Conservation (phyloP, 1,140 invertebrate species). For the Caenorhabditis brenneri region DNA sequence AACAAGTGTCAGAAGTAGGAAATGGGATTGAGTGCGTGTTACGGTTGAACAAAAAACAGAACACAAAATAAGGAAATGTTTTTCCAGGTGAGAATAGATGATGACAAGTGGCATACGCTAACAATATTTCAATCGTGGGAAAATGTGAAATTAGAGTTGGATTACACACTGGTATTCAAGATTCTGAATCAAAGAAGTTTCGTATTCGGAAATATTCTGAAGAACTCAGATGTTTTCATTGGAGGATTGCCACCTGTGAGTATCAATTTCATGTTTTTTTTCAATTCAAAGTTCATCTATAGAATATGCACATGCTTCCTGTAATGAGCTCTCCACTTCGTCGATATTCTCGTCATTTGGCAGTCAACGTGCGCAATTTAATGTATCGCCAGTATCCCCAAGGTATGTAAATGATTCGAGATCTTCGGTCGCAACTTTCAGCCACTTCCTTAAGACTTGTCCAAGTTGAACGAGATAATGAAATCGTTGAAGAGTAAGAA, state of each 20-base stretch:
- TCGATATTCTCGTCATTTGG: slow-evolving; percentile 64
- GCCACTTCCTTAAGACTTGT: slow-evolving; percentile 20
- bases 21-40: neutral
- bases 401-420: slow-evolving; percentile 39
- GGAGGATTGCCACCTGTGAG: slow-evolving; percentile 90
- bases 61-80: neutral
- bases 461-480: slow-evolving; percentile 40
- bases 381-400: slow-evolving; percentile 68
- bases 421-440: slow-evolving; percentile 5
- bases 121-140: slow-evolving; percentile 64
- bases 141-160: slow-evolving; percentile 67
- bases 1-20: slow-evolving; percentile 1
- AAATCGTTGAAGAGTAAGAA: slow-evolving; percentile 38
- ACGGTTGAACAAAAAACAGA: neutral
- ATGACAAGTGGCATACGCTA: slow-evolving; percentile 50
- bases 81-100: slow-evolving; percentile 33
- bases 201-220: slow-evolving; percentile 81
- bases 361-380: slow-evolving; percentile 65
- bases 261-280: slow-evolving; percentile 65
- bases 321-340: slow-evolving; percentile 65
- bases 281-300: neutral
- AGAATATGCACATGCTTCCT: slow-evolving; percentile 65
- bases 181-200: slow-evolving; percentile 81
- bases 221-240: slow-evolving; percentile 87
- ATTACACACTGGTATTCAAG: slow-evolving; percentile 65